A percentile compares a stretch with the other conserved stretches of the same genome.
Conservation (phyloP, 2,797 vertebrate species). For the Apodemus agrarius region DNA sequence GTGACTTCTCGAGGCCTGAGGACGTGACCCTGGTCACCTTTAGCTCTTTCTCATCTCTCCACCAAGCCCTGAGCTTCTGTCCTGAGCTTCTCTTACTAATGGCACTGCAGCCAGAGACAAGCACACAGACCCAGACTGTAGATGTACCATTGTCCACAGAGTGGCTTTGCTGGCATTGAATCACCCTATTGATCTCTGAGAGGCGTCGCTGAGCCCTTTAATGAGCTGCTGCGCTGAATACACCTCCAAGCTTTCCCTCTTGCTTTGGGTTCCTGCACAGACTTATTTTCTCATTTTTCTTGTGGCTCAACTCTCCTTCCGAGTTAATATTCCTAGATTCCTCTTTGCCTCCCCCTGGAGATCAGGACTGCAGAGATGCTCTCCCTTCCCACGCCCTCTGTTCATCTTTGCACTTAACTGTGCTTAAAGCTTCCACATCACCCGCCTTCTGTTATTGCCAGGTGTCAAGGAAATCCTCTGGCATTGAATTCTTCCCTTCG, state of each 20-base stretch:
- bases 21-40: background rate
- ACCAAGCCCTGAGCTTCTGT: background rate
- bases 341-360: background rate
- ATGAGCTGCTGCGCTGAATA: constrained; percentile 26
- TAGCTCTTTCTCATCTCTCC: background rate
- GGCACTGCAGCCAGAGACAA: constrained; percentile 20
- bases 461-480: constrained; percentile 31
- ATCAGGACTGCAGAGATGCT: background rate
- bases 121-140: background rate
- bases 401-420: constrained; percentile 12
- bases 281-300: background rate
- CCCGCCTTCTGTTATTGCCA: constrained; percentile 3
- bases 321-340: background rate
- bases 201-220: constrained; percentile 48
- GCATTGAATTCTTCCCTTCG: constrained; percentile 15
- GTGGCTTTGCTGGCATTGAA: constrained; percentile 36
- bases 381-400: background rate
- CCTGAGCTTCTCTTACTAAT: constrained; percentile 49
- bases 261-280: background rate
- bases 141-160: constrained; percentile 50
- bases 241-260: background rate
- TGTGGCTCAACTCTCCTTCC: background rate
- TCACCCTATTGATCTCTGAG: constrained; percentile 52
- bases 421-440: constrained; percentile 14
- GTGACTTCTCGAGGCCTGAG: background rate